Base-by-base conservation (phyloP, 2,113 vertebrate genomes). In the Notarius lentiginosus region DNA sequence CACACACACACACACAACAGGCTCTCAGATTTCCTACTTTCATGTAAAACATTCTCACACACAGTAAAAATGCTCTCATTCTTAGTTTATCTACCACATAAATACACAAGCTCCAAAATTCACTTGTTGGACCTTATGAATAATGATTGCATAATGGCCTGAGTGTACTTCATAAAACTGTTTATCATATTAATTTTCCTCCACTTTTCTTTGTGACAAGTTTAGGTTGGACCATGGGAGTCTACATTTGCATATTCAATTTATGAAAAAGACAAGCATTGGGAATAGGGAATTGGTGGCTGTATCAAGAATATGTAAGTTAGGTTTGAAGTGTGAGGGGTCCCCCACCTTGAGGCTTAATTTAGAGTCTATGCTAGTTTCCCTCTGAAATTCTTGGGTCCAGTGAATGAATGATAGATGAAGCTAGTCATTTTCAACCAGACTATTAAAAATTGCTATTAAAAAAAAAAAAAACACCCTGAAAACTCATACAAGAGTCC, bases 381-480 rank as follows among this genome's bases (percentile, higher is more conserved):
- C 61, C 75, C 65, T 66, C 76, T 41, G 49, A 82, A 82, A 87
- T 87, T 89, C 76, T 30, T 34, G 76, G 79, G 85, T 86, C 82
- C 85, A 75, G 82, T 51, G 49, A 87, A 84, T 84, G 68, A 87
- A 87, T 82, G 83, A 87, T 85, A 75, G 30, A 89, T 89, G 88
- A 84, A 86, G 55, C 27, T 82, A 76, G 73, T 77, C 85, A 82
- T 84, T 84, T 86, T 81, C 70, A 70, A 24, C 30, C 30, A 49
- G 65, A 53, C 82, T 72, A 76, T 61, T 61, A 61, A 58, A 84
- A 84, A 75, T 76, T 10, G 41, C 41, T 10, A 22, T 12, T 24
- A 24, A 24, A 51, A 49, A 75, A 55, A 84, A 56, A 61, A 84
- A 41, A 4, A 41, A 41, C 41, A 2, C 34, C 34, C 73, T 84